Conservation (phyloP, 2,888 invertebrate species). For the Brachycybe producta region DNA sequence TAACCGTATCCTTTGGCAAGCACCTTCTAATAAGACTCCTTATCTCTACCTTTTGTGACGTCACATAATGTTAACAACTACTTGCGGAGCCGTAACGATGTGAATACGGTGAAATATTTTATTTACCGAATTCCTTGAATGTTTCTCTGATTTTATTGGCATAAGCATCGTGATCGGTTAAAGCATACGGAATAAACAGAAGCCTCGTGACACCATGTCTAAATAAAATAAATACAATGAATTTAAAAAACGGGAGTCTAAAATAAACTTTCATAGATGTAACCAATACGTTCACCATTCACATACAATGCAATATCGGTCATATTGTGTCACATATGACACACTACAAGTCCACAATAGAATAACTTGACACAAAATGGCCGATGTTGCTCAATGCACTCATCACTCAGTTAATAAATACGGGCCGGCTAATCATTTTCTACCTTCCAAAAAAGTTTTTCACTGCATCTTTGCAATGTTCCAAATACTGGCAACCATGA, state of each 20-base stretch:
- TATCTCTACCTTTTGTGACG: too few species aligned
- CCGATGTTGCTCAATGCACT: neutral
- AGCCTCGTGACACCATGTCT: constrained; percentile 51
- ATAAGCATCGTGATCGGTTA: constrained; percentile 51
- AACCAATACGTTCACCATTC: too few species aligned
- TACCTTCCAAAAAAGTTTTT: constrained; percentile 2
- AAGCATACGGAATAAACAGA: constrained; percentile 62
- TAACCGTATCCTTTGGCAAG: too few species aligned
- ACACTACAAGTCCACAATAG: neutral
- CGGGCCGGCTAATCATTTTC: too few species aligned
- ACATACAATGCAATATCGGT: too few species aligned
- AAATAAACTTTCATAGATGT: neutral
- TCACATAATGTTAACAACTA: too few species aligned
- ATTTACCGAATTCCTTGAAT: constrained; percentile 48
- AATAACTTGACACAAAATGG: neutral
- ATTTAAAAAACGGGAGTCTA: neutral
- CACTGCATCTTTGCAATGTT: constrained; percentile 6
- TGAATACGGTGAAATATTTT: too few species aligned
- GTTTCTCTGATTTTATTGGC: constrained; percentile 45
- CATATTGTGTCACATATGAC: too few species aligned
- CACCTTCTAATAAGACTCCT: too few species aligned
- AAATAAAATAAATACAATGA: constrained; percentile 15
- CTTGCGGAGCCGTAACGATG: too few species aligned
- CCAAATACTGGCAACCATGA: constrained; percentile 13
- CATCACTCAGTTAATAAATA: neutral